Evolutionary conservation across 2,888 invertebrate species (phyloP).

Genomic region (Furcula furcula): DNA sequence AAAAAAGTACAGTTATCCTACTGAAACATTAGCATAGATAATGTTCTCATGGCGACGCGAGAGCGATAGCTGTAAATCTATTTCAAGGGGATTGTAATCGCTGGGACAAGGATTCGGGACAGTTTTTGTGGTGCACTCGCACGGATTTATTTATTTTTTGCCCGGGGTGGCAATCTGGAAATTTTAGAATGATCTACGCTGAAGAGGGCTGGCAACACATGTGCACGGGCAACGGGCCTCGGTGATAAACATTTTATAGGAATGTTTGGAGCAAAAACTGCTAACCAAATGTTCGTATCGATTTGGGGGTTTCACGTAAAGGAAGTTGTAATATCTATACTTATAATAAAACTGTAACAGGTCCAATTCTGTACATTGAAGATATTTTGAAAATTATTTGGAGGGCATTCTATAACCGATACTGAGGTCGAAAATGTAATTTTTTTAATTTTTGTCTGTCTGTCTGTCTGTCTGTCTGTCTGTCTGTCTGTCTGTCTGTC

Average conservation of each 20-base stretch:
- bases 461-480: too few relatives aligned
- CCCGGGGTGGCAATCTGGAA: conserved; percentile 79
- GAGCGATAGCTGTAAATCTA: conserved; percentile 65
- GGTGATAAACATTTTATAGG: conserved; percentile 81
- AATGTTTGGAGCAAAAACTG: conserved; percentile 76
- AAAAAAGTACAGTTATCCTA: too few relatives aligned
- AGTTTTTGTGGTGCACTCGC: conserved; percentile 61
- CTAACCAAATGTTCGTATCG: conserved; percentile 72
- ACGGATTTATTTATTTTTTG: conserved; percentile 80
- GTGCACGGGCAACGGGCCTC: conserved; percentile 55
- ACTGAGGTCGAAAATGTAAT: too few relatives aligned
- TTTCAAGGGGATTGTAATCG: conserved; percentile 74
- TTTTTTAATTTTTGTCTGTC: too few relatives aligned
- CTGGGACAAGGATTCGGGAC: conserved; percentile 64
- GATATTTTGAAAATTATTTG: too few relatives aligned
- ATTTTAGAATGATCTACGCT: conserved; percentile 75
- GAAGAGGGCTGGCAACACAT: conserved; percentile 71
- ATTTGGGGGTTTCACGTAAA: conserved; percentile 58
- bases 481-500: too few relatives aligned
- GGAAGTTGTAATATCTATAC: conserved; percentile 78
- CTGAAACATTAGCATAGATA: conserved; percentile 16
- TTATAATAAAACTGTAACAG: too few relatives aligned
- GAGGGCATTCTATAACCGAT: too few relatives aligned
- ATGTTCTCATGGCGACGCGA: conserved; percentile 17
- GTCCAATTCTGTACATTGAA: too few relatives aligned